Evolutionary conservation across 2,888 invertebrate genomes (phyloP).

Genomic region (Heliconius ethilla): DNA sequence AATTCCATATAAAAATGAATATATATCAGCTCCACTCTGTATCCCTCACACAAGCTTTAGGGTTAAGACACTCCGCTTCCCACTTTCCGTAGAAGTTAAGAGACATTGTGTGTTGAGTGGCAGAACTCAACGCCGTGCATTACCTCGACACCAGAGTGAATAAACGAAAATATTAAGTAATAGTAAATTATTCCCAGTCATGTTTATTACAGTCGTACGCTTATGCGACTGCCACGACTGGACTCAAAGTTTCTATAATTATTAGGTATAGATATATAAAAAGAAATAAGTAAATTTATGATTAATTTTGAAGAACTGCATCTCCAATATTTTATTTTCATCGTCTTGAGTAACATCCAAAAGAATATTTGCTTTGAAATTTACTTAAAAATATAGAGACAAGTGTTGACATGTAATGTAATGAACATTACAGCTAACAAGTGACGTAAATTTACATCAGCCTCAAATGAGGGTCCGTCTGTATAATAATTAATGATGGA

Average conservation of each 20-base stretch:
- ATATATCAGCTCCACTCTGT: neutral
- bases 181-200: neutral
- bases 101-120: neutral
- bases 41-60: no score
- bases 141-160: neutral
- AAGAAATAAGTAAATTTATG: no score
- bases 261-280: no score
- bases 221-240: neutral
- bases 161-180: no score
- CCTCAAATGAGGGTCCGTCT: neutral
- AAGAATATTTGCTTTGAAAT: neutral
- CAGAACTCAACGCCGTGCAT: neutral
- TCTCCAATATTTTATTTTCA: slow-evolving; percentile 7
- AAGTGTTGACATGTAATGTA: slow-evolving; percentile 9
- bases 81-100: neutral
- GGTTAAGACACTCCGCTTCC: no score
- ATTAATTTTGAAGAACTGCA: neutral
- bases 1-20: neutral
- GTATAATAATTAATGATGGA: slow-evolving; percentile 4
- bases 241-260: neutral
- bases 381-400: neutral
- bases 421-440: neutral
- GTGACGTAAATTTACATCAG: slow-evolving; percentile 1
- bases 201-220: neutral
- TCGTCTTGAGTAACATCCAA: neutral